A percentile compares a stretch with the other conserved stretches of the same genome.
Evolutionary conservation across 2,113 vertebrate species (phyloP).

Genomic region (Scomber colias): DNA sequence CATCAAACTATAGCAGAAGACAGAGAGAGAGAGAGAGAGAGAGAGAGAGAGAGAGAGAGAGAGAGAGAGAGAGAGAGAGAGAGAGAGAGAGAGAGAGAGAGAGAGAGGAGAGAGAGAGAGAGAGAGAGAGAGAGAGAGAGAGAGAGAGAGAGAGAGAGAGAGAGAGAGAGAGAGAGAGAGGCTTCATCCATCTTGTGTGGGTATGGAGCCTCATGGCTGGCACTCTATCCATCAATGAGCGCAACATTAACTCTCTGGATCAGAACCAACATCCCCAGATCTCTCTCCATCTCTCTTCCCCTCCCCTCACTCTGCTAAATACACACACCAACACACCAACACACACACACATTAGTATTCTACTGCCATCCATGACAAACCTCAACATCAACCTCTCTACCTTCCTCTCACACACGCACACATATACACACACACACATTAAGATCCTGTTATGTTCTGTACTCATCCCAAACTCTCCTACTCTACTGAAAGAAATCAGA

Average conservation of each 20-base stretch:
- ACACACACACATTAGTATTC: conserved; percentile 72
- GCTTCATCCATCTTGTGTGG: conserved; percentile 81
- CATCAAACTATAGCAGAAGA: conserved; percentile 57
- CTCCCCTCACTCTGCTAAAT: conserved; percentile 72
- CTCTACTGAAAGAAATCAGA: neutral
- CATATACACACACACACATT: conserved; percentile 6
- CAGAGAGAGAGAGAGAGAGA: conserved; percentile 5
- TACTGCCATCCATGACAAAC: conserved; percentile 58
- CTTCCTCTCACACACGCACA: conserved; percentile 36
- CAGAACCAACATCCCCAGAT: conserved; percentile 83
- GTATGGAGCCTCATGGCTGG: conserved; percentile 78
- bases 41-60: conserved; percentile 8
- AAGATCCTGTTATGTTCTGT: conserved; percentile 27
- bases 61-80: conserved; percentile 33
- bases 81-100: conserved; percentile 3
- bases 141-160: neutral
- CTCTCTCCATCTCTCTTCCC: conserved; percentile 81
- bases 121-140: conserved; percentile 11
- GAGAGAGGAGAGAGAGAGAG: conserved; percentile 7
- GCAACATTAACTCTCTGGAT: conserved; percentile 87
- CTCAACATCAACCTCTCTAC: conserved; percentile 61
- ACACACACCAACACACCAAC: conserved; percentile 67
- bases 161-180: conserved; percentile 31
- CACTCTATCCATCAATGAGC: conserved; percentile 85
- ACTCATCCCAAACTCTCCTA: conserved; percentile 39